Base-by-base conservation (phyloP, 2,888 invertebrate species). In the Thereva nobilitata region DNA sequence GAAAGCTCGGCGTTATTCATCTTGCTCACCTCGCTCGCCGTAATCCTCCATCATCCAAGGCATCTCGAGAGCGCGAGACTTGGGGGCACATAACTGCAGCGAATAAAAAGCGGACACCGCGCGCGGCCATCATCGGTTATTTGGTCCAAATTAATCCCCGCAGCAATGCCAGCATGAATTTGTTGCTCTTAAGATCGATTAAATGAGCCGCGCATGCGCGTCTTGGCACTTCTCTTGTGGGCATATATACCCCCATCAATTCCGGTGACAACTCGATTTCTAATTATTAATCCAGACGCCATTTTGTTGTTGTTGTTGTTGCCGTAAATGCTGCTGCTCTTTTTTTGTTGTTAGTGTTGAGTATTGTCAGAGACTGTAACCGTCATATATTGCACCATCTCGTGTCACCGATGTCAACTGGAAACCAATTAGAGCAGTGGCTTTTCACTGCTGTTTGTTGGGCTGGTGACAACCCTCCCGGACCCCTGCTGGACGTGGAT, bases 221-320 rank as follows among this genome's bases (percentile, higher is more conserved):
- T 61, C 23, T 23, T 61, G 50, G 50, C 50, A 61, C 23, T 23
- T 23, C 23, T 41, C 38, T 38, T 40, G 10, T 50, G 61, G 50
- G 40, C 34, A 38, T 37, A 23, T 9, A 8, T 49, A 61, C 61
- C 61, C 50, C 40, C 50, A 61, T 61, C 49, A 61, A 61, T 61
- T 50, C 10, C 40, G 34, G 34, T 50, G 61, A 50, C 50, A 61
- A 9, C 38, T 61, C 40, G 23, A 38, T 61, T 4, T 61, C 40
- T 49, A 50, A 61, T 61, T 61, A 61, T 61, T 61, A 61, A 61
- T 61, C 41, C n/a, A 41, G 61, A 50, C 61, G 61, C 41, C 55
- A 41, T 61, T 61, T 59, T 49, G 6, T 2, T 5, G 4, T 40
- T 53, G 10, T 38, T 38, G 37, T 23, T 23, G 10, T 10, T 5